A percentile compares a stretch with the other conserved stretches of the same genome.
Conservation (phyloP, 2,888 invertebrate genomes). For the Biston stratarius region DNA sequence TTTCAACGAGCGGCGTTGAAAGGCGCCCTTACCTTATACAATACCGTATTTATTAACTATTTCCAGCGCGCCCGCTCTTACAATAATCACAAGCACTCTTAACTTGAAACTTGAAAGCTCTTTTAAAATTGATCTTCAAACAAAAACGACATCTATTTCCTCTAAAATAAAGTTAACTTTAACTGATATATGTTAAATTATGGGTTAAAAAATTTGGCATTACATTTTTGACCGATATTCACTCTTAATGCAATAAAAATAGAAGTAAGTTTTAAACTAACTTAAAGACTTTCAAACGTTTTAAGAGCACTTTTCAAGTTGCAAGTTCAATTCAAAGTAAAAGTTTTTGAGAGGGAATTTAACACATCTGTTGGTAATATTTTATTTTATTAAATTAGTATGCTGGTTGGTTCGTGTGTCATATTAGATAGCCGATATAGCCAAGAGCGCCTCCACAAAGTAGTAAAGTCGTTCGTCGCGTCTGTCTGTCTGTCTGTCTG, state of each 20-base stretch:
- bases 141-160: background rate
- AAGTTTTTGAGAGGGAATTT: conserved; percentile 1
- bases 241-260: background rate
- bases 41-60: conserved; percentile 26
- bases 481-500: background rate
- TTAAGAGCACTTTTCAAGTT: background rate
- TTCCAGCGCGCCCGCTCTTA: conserved; percentile 17
- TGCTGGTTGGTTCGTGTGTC: background rate
- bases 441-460: too few relatives aligned
- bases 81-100: conserved; percentile 18
- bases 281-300: background rate
- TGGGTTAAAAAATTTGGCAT: background rate
- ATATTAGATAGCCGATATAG: background rate
- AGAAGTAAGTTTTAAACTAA: background rate
- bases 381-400: conserved; percentile 6
- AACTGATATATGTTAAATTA: background rate
- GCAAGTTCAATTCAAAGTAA: background rate
- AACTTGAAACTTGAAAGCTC: conserved; percentile 19
- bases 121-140: background rate
- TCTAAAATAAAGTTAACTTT: background rate
- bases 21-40: conserved; percentile 1
- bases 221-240: background rate
- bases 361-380: conserved; percentile 29
- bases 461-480: too few relatives aligned
- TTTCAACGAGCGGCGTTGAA: conserved; percentile 7